Evolutionary conservation across 2,797 vertebrate genomes (phyloP).

Genomic region (Hypotaenidia philippensis): DNA sequence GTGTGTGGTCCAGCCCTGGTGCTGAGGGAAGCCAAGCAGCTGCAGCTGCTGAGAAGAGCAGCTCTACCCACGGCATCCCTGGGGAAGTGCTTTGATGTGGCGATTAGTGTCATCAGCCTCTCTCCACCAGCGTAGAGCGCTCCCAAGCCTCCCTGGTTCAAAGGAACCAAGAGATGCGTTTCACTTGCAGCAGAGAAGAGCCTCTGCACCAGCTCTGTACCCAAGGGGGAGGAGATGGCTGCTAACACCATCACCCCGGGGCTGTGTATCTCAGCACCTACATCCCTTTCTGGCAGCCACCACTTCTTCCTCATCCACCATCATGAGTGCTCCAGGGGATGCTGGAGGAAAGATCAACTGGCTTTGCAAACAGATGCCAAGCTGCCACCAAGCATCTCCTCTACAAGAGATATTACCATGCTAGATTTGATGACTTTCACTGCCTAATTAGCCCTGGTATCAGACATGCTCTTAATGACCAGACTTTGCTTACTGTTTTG

Average conservation of each 20-base stretch:
- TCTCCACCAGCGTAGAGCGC: not conserved
- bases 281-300: not conserved
- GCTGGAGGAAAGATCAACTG: not conserved
- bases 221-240: rapidly evolving
- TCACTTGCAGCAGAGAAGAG: not conserved
- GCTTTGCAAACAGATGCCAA: not conserved
- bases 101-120: rapidly evolving
- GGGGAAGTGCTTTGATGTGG: not conserved
- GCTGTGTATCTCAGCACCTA: not conserved
- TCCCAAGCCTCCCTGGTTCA: not conserved
- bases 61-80: not conserved
- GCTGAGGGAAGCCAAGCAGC: not conserved
- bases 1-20: not conserved
- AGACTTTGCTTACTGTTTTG: slow-evolving; percentile 34
- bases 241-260: rapidly evolving
- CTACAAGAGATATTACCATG: not conserved
- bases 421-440: slow-evolving; percentile 12
- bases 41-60: not conserved
- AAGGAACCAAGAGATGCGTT: not conserved
- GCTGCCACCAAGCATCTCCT: not conserved
- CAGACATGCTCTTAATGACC: slow-evolving; percentile 48
- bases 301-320: not conserved
- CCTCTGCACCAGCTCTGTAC: rapidly evolving
- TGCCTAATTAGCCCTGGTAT: slow-evolving; percentile 16
- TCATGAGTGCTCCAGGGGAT: not conserved